Percentiles rank a stretch among this genome's conserved stretches.
Conservation (phyloP, 2,888 invertebrate species). For the Nephrocerus scutellatus region DNA sequence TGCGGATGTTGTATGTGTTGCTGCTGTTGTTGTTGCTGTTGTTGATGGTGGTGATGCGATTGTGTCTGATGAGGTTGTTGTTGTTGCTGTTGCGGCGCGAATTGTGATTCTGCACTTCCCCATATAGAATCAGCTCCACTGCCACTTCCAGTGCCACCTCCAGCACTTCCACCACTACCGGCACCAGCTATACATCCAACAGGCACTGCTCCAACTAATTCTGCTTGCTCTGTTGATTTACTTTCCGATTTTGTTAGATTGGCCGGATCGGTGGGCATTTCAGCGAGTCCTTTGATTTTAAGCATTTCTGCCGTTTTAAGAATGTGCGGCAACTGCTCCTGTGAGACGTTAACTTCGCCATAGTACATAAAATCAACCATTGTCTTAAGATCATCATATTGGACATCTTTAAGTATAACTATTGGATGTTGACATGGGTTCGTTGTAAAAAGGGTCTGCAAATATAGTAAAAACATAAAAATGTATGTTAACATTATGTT, state of each 20-base stretch:
- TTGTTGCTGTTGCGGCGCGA: slow-evolving; percentile 53
- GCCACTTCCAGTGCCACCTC: slow-evolving; percentile 26
- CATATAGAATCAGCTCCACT: slow-evolving; percentile 51
- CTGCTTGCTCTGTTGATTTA: slow-evolving; percentile 49
- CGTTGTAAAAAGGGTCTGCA: slow-evolving; percentile 70
- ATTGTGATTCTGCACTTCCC: slow-evolving; percentile 51
- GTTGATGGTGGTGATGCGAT: slow-evolving; percentile 52
- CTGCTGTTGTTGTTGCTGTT: slow-evolving; percentile 48
- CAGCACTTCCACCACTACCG: slow-evolving; percentile 27
- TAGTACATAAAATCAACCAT: slow-evolving; percentile 92
- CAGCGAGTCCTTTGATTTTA: slow-evolving; percentile 82
- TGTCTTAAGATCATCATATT: slow-evolving; percentile 74
- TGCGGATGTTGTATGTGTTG: slow-evolving; percentile 57
- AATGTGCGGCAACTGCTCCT: slow-evolving; percentile 74
- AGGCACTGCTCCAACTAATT: slow-evolving; percentile 49
- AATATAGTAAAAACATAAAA: slow-evolving; percentile 19
- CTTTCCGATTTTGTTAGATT: slow-evolving; percentile 66
- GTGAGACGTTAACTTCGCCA: slow-evolving; percentile 86
- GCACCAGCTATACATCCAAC: slow-evolving; percentile 36
- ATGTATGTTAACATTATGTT: slow-evolving; percentile 1
- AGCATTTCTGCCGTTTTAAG: slow-evolving; percentile 77
- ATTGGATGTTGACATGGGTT: slow-evolving; percentile 86
- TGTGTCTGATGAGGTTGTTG: slow-evolving; percentile 40
- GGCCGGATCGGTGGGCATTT: slow-evolving; percentile 74
- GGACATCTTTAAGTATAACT: slow-evolving; percentile 82